Evolutionary conservation across 2,888 invertebrate species (phyloP), one percentile per base, ranked within the genome.

Genomic region (Emmelina monodactyla): DNA sequence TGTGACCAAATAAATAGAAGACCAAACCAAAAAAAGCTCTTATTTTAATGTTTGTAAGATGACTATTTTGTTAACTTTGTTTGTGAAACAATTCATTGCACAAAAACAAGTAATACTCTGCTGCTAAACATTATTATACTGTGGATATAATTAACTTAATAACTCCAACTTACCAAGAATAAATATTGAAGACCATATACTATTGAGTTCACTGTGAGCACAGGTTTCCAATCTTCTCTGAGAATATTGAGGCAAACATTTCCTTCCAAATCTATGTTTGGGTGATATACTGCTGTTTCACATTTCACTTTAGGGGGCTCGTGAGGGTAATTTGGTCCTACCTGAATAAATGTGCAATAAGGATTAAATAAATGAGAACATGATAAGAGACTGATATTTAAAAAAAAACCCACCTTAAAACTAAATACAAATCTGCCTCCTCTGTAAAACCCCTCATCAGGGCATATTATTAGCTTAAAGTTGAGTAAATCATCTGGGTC

Each of bases 261-360:
- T 50, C 97, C 97, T 62, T 97, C 96, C 55, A 96, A 82, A 81
- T 98, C 97, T 67, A 98, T 98, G 69, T 98, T 98, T 10, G 97
- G 97, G 78, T 98, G 97, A 71, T 97, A 98, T 33, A 97, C 95
- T 62, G 92, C 91, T 29, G 97, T 97, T 80, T 94, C 95, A 80
- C 97, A 97, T 76, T 97, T 97, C 19, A 98, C 97, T 82, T 98
- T 98, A 13, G 97, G 97, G 30, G 97, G 96, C 70, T 97, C 97
- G 61, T 97, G 97, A 16, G 97, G 97, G 78, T 98, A 98, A 75
- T 93, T 96, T 58, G 94, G 94, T 50, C 96, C 95, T 62, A 98
- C 93, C 82, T 82, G 53, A 13, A 59, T 58, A 5, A 19, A 19
- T 6, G 9, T 19, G 19, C 5, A 19, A 19, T n/a, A n/a, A n/a